These are phyloP conservation scores for Palythoa grandis DNA, from an alignment of 92 coral and sea anemone species.

Conservation along the genomic window DNA sequence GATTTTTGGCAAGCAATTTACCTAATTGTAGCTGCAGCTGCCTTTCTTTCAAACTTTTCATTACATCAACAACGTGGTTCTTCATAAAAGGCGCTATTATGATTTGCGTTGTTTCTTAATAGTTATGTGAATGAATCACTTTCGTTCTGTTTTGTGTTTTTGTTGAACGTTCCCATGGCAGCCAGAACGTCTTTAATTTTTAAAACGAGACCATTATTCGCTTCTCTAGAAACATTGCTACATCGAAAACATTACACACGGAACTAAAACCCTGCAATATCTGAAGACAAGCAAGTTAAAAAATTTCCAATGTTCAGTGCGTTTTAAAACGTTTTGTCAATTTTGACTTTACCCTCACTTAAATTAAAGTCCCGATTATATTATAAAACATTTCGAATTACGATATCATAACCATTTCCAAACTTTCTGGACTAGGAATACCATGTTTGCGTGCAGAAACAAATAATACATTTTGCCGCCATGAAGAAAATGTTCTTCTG, in stretches of 20 bases:
- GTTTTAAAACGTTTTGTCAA: background rate
- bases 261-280: too few species aligned
- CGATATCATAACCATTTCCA: conserved; percentile 6
- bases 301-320: background rate
- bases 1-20: background rate
- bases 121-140: background rate
- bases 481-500: background rate
- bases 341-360: background rate
- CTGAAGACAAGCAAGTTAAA: background rate
- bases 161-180: background rate
- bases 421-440: background rate
- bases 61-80: background rate
- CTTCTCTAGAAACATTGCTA: too few species aligned
- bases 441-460: conserved; percentile 15
- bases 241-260: too few species aligned
- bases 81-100: background rate
- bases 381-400: background rate
- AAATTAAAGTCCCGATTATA: background rate
- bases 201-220: background rate
- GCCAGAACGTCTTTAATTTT: background rate
- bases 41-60: background rate
- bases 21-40: background rate
- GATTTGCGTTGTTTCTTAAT: background rate
- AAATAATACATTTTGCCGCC: conserved; percentile 8
- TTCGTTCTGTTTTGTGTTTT: background rate